These are phyloP conservation scores for Syrista parreyssii DNA, from an alignment of 2,888 invertebrate species.

Conservation along the genomic window DNA sequence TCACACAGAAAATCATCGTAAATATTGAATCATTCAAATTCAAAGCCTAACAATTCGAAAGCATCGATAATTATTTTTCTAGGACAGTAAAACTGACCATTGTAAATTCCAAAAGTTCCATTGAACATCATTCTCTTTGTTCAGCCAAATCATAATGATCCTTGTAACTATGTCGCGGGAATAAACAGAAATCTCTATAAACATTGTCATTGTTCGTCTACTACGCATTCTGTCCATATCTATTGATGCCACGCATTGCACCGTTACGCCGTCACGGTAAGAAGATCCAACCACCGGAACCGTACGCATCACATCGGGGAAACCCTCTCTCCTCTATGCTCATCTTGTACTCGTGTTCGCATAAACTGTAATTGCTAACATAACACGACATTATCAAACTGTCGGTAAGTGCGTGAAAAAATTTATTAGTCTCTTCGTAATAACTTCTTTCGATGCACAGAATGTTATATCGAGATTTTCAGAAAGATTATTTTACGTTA, in stretches of 20 bases:
- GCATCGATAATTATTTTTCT: too few species aligned
- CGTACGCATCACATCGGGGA: constrained; percentile 5
- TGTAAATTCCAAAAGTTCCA: background rate
- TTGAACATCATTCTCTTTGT: background rate
- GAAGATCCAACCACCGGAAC: constrained; percentile 48
- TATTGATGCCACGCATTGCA: constrained; percentile 45
- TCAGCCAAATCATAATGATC: background rate
- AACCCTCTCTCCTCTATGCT: constrained; percentile 9
- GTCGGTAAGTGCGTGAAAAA: background rate
- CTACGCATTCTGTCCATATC: background rate
- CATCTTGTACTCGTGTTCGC: background rate
- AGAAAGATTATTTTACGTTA: background rate
- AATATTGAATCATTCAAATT: too few species aligned
- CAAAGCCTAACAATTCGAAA: too few species aligned
- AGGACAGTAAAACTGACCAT: background rate
- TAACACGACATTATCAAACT: too few species aligned
- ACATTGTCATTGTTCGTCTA: constrained; percentile 1
- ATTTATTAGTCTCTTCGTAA: background rate
- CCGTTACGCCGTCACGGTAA: constrained; percentile 57
- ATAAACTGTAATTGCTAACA: too few species aligned
- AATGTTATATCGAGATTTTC: background rate
- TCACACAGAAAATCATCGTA: too few species aligned
- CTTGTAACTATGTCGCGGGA: background rate
- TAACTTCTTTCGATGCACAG: background rate
- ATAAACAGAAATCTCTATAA: background rate